Percentiles rank a stretch among this genome's conserved stretches.
phyloP scores from a whole-genome alignment of 2,888 invertebrate species.

The Myathropa florea region DNA sequence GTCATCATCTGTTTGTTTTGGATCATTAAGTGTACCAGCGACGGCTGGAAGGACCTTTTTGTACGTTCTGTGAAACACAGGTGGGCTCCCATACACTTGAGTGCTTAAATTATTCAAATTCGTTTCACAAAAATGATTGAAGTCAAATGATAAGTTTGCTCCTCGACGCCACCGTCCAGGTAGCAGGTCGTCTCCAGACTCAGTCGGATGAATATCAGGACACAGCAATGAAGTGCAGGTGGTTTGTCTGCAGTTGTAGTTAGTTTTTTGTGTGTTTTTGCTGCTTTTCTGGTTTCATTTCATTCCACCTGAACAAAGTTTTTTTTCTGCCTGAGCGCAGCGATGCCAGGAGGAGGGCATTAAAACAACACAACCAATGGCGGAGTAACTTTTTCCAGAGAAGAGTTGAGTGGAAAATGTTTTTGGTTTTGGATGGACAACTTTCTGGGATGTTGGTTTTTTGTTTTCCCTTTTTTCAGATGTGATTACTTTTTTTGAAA shows the following conservation, averaged over 20 bases:
- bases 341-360: neutral
- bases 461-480: neutral
- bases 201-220: conserved; percentile 16
- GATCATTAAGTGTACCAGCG: conserved; percentile 25
- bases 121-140: conserved; percentile 63
- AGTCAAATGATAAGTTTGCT: conserved; percentile 60
- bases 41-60: conserved; percentile 1
- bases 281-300: neutral
- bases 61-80: neutral
- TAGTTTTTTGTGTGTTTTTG: neutral
- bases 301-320: conserved; percentile 50
- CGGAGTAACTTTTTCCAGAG: conserved; percentile 32
- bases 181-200: neutral
- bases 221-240: conserved; percentile 5
- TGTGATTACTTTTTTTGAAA: neutral
- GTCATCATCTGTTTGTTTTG: conserved; percentile 49
- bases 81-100: neutral
- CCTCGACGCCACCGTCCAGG: neutral
- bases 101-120: conserved; percentile 61
- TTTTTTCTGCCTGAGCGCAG: conserved; percentile 26
- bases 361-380: neutral
- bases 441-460: neutral
- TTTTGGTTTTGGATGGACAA: conserved; percentile 50
- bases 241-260: conserved; percentile 24
- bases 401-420: conserved; percentile 45